phyloP scores from a whole-genome alignment of 2,113 vertebrate species.

The Phrynosoma blainvillii region DNA sequence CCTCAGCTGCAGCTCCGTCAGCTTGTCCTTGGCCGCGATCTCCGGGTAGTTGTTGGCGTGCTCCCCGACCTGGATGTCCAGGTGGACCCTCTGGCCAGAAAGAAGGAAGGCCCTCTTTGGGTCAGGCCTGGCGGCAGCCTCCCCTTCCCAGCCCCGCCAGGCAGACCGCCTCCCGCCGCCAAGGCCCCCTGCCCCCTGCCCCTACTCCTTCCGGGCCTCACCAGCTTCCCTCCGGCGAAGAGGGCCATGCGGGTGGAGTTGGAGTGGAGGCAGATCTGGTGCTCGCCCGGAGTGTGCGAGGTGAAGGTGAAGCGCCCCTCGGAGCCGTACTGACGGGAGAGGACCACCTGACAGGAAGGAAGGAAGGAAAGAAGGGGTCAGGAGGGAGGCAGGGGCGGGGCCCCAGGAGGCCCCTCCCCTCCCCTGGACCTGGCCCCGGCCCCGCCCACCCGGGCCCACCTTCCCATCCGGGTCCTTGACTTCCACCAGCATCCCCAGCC shows the following conservation, averaged over 20 bases:
- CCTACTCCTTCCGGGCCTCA: slow-evolving; percentile 52
- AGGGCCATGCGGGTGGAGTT: slow-evolving; percentile 95
- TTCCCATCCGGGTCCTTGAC: slow-evolving; percentile 92
- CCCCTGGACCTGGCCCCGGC: accelerated
- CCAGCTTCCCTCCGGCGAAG: slow-evolving; percentile 92
- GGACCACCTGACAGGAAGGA: slow-evolving; percentile 79
- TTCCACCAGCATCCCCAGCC: slow-evolving; percentile 94
- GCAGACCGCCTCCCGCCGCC: no score
- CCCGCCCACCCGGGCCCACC: slow-evolving; percentile 65
- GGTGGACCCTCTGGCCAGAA: slow-evolving; percentile 84
- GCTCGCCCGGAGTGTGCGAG: slow-evolving; percentile 93
- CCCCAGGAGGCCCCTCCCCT: background rate
- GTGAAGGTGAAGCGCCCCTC: slow-evolving; percentile 96
- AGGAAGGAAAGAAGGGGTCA: background rate
- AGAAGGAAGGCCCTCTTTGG: background rate
- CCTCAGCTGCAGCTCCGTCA: slow-evolving; percentile 91
- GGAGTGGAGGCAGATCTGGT: slow-evolving; percentile 96
- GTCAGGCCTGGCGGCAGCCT: no score
- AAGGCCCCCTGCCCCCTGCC: no score
- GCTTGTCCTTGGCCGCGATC: slow-evolving; percentile 94
- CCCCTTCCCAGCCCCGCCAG: no score
- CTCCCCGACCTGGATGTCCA: slow-evolving; percentile 94
- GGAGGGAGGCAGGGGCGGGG: background rate
- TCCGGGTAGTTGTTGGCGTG: slow-evolving; percentile 97
- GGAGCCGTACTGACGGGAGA: slow-evolving; percentile 93